Percentiles rank a stretch among this genome's conserved stretches.
Conservation (phyloP, 2,888 invertebrate species). For the Orgyia antiqua region DNA sequence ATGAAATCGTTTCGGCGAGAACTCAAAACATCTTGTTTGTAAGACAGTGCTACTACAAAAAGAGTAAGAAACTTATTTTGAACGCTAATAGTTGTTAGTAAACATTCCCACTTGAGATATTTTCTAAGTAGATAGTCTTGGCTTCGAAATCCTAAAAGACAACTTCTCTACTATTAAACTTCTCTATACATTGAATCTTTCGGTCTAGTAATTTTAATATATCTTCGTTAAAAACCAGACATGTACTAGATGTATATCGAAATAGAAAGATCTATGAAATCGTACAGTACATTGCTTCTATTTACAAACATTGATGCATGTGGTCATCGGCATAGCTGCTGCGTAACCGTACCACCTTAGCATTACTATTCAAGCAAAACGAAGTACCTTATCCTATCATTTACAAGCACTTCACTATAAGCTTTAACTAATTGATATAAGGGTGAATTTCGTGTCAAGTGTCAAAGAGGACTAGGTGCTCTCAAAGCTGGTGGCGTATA, state of each 20-base stretch:
- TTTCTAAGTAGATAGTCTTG: constrained; percentile 38
- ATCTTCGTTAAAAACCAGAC: constrained; percentile 32
- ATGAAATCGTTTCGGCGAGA: constrained; percentile 35
- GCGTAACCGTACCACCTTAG: constrained; percentile 70
- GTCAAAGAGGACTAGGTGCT: constrained; percentile 43
- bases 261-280: constrained; percentile 45
- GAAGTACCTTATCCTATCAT: constrained; percentile 31
- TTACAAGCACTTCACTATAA: constrained; percentile 27
- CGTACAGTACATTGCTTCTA: constrained; percentile 61
- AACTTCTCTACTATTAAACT: constrained; percentile 10
- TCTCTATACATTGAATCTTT: constrained; percentile 35
- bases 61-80: constrained; percentile 9
- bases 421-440: constrained; percentile 33
- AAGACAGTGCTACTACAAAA: constrained; percentile 22
- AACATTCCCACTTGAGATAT: constrained; percentile 52
- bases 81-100: constrained; percentile 51
- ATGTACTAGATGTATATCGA: constrained; percentile 38
- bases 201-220: constrained; percentile 21
- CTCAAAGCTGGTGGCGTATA: constrained; percentile 65
- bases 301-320: constrained; percentile 78
- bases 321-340: constrained; percentile 75
- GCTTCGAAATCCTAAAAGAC: constrained; percentile 2
- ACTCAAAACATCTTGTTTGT: constrained; percentile 24
- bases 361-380: constrained; percentile 56
- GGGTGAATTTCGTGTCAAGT: constrained; percentile 35